Evolutionary conservation across 2,797 vertebrate genomes (phyloP).

Genomic region (Oryzias sinensis): DNA sequence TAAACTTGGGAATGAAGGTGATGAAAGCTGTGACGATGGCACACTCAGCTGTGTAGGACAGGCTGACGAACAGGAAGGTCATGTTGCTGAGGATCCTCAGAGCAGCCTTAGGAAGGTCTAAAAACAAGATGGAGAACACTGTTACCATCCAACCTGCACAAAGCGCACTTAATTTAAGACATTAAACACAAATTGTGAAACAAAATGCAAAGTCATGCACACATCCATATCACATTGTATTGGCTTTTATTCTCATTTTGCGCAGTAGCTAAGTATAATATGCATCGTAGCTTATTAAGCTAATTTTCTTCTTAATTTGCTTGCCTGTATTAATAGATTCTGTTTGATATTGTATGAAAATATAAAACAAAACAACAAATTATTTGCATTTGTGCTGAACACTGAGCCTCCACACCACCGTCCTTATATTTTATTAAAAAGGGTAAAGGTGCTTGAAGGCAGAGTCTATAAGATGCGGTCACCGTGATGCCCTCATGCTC

Average conservation of each 20-base stretch:
- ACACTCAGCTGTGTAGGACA: slow-evolving; percentile 98
- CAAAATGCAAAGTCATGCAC: slow-evolving; percentile 6
- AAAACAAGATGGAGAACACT: slow-evolving; percentile 20
- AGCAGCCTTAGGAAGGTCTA: slow-evolving; percentile 93
- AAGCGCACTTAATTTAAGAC: not conserved
- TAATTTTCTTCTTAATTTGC: slow-evolving; percentile 1
- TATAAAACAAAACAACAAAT: slow-evolving; percentile 7
- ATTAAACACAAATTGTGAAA: slow-evolving; percentile 15
- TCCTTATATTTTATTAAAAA: slow-evolving; percentile 35
- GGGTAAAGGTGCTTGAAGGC: slow-evolving; percentile 34
- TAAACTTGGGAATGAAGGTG: slow-evolving; percentile 99
- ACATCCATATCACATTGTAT: slow-evolving; percentile 31
- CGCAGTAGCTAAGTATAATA: not conserved
- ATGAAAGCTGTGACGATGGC: slow-evolving; percentile 99
- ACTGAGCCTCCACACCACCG: slow-evolving; percentile 22
- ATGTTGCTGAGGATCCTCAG: slow-evolving; percentile 98
- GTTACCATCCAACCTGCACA: slow-evolving; percentile 9
- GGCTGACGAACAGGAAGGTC: slow-evolving; percentile 98
- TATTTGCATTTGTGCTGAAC: slow-evolving; percentile 11
- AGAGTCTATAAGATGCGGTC: slow-evolving; percentile 29
- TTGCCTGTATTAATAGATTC: slow-evolving; percentile 1
- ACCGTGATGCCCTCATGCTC: slow-evolving; percentile 14
- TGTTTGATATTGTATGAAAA: slow-evolving; percentile 1
- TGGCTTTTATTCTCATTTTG: slow-evolving; percentile 25
- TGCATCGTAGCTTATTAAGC: not conserved